Evolutionary conservation across 2,888 invertebrate species (phyloP).

Genomic region (Plagodis dolabraria): DNA sequence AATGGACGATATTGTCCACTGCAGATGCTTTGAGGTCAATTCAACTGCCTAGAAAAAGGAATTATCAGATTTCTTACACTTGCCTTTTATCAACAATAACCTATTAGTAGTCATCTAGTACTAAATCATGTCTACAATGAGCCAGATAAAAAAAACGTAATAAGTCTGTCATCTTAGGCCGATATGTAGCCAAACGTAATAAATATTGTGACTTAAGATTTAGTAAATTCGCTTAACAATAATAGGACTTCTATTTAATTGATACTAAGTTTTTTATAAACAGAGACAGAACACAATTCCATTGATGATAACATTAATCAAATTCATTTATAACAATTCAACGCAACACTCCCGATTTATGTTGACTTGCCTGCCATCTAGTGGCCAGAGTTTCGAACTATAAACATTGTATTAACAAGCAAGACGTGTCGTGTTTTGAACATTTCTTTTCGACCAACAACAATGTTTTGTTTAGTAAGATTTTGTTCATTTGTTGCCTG

Average conservation of each 20-base stretch:
- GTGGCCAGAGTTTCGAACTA: not conserved
- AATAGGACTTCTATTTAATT: slow-evolving; percentile 20
- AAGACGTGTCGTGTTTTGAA: too few species aligned
- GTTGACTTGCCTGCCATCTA: not conserved
- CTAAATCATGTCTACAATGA: too few species aligned
- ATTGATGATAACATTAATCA: slow-evolving; percentile 1
- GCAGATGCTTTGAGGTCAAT: too few species aligned
- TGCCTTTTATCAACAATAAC: too few species aligned
- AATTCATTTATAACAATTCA: slow-evolving; percentile 1
- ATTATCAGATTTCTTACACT: too few species aligned
- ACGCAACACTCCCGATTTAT: not conserved
- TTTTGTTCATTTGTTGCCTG: not conserved
- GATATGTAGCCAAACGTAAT: slow-evolving; percentile 8
- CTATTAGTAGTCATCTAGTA: too few species aligned
- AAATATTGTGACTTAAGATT: slow-evolving; percentile 42
- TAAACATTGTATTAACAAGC: too few species aligned
- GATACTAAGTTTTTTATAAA: slow-evolving; percentile 2
- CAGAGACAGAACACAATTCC: slow-evolving; percentile 7
- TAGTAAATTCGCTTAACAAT: slow-evolving; percentile 51
- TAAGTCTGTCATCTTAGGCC: not conserved
- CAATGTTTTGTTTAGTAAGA: too few species aligned
- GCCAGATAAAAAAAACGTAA: too few species aligned
- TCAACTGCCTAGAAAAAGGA: too few species aligned
- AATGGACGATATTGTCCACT: too few species aligned
- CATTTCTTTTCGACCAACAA: too few species aligned